Conservation (phyloP, 2,113 vertebrate species). For the Procavia capensis region DNA sequence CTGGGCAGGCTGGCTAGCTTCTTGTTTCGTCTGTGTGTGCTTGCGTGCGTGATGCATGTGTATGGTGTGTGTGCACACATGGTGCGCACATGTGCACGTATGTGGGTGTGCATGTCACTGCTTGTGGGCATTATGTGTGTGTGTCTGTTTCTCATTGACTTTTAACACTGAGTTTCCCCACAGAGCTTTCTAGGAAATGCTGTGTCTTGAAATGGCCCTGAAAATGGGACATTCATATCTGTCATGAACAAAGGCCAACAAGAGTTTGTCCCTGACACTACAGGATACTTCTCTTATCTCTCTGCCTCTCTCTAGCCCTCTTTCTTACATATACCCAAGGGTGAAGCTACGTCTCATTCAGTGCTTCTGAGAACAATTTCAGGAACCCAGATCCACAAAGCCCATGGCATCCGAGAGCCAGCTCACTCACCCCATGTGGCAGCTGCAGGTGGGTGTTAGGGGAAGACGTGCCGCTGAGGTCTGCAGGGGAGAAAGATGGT, state of each 20-base stretch:
- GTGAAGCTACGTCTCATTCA: not conserved
- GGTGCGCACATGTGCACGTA: not conserved
- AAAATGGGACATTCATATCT: not conserved
- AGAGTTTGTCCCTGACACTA: no score
- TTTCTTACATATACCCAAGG: not conserved
- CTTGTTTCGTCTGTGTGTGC: not conserved
- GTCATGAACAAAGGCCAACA: fast-evolving
- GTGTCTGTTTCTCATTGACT: not conserved
- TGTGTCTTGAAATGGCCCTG: fast-evolving
- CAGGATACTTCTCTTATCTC: fast-evolving
- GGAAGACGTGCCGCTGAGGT: not conserved
- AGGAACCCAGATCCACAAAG: not conserved
- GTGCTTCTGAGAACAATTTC: not conserved
- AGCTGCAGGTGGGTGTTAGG: not conserved
- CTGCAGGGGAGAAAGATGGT: no score
- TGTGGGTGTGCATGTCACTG: not conserved
- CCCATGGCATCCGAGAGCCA: not conserved
- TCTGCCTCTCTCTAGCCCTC: not conserved
- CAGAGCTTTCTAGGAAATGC: not conserved
- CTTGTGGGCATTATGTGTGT: fast-evolving
- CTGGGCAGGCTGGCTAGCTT: fast-evolving
- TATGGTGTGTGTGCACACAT: no score
- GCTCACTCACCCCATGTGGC: no score
- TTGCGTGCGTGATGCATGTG: fast-evolving
- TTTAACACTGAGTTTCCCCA: not conserved